Evolutionary conservation across 1,140 invertebrate species (phyloP).

Genomic region (Magallana angulata): DNA sequence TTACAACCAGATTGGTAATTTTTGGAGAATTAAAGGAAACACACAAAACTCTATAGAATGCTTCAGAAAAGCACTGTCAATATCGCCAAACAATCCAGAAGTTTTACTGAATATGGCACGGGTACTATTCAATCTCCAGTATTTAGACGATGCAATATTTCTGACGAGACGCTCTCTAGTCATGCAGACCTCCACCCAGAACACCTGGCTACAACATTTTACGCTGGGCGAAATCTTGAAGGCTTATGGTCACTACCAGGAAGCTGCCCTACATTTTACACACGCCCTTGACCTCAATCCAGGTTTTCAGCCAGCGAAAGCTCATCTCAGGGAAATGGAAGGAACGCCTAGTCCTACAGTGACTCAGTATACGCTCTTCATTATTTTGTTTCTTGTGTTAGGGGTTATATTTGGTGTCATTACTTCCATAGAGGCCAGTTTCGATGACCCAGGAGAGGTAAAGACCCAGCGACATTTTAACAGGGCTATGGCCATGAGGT

Average conservation of each 20-base stretch:
- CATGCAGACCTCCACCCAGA: conserved; percentile 89
- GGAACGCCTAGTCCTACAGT: conserved; percentile 72
- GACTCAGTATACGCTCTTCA: conserved; percentile 87
- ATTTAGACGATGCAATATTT: conserved; percentile 92
- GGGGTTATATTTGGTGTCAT: conserved; percentile 88
- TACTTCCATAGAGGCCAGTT: conserved; percentile 85
- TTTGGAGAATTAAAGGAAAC: conserved; percentile 88
- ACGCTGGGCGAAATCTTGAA: conserved; percentile 85
- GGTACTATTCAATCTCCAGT: conserved; percentile 90
- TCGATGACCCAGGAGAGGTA: conserved; percentile 81
- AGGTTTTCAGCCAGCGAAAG: conserved; percentile 88
- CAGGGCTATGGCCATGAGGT: conserved; percentile 91
- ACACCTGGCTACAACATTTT: conserved; percentile 94
- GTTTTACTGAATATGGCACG: conserved; percentile 90
- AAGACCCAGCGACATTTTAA: conserved; percentile 90
- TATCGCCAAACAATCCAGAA: conserved; percentile 92
- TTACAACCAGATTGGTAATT: conserved; percentile 94
- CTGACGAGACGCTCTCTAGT: conserved; percentile 87
- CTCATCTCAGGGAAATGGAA: conserved; percentile 86
- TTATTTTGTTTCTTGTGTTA: conserved; percentile 89
- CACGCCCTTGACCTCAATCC: conserved; percentile 90
- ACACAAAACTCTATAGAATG: conserved; percentile 92
- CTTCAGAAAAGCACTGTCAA: conserved; percentile 89
- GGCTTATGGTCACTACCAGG: conserved; percentile 90
- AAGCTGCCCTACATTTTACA: conserved; percentile 88